A percentile compares a stretch with the other conserved stretches of the same genome.
phyloP scores from a whole-genome alignment of 2,113 vertebrate genomes.

The Nibea coibor region DNA sequence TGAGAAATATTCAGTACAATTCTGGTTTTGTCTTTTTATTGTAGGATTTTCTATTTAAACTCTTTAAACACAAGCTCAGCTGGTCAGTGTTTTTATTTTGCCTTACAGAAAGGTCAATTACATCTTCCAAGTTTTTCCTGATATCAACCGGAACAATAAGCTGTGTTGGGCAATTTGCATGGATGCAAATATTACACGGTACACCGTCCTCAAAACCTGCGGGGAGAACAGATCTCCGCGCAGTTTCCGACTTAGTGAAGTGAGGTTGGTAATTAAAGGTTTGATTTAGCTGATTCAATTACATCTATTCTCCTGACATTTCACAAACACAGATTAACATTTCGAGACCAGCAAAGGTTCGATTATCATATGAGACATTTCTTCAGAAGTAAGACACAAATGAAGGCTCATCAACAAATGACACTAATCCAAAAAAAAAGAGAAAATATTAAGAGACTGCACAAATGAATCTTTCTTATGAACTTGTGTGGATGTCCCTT shows the following conservation, averaged over 20 bases:
- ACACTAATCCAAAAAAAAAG: neutral
- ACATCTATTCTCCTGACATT: neutral
- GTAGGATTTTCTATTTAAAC: no score
- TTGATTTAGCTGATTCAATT: constrained; percentile 6
- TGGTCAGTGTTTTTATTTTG: neutral
- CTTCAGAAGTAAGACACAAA: constrained; percentile 1
- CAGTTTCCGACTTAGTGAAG: neutral
- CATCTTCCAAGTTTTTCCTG: neutral
- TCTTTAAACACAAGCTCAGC: no score
- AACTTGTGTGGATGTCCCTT: constrained; percentile 3
- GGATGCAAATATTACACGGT: neutral
- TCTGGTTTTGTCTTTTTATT: no score
- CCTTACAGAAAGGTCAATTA: no score
- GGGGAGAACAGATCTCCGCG: neutral
- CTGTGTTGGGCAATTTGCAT: neutral
- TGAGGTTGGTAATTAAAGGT: neutral
- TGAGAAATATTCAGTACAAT: no score
- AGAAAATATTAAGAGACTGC: neutral
- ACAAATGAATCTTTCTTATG: neutral
- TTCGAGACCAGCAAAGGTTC: neutral
- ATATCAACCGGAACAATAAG: neutral
- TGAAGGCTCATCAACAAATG: neutral
- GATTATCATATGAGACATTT: neutral
- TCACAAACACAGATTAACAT: neutral
- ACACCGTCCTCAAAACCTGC: neutral